Base-by-base conservation (phyloP, 35 echinoderm and acorn worm species). In the Lytechinus pictus region DNA sequence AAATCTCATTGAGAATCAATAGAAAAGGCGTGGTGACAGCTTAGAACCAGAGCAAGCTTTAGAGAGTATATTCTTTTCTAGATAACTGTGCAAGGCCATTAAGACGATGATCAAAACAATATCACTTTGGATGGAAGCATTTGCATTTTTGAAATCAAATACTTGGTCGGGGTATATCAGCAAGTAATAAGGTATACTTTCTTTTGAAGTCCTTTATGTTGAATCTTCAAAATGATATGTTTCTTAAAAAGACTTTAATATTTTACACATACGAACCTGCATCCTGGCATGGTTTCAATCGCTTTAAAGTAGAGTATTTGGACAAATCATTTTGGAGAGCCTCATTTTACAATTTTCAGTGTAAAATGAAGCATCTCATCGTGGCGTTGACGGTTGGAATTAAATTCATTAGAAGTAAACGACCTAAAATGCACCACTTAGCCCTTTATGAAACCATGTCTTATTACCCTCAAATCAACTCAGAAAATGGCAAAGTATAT, bases 341-440 rank as follows among this genome's bases (percentile, higher is more conserved):
- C 19, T 79, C 66, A 79, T 79, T 79, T 79, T 79, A 24, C 66
- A 16, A 79, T 79, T 79, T 79, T 79, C 19, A 79, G 66, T 24
- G 66, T 24, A 79, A 79, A 79, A 6, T 1, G 19, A 5, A 24
- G 66, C 66, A 27, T 16, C 66, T 79, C 66, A 16, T 24, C 66
- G 3, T 24, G 19, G 19, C 66, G 7, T 79, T 79, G 66, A 79
- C 66, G n/a, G 21, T 24, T n/a, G 19, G 66, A 16, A 24, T n/a
- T n/a, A 79, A 79, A 79, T n/a, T 79, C 66, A 79, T 79, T 79
- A 79, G 66, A 79, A 79, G 66, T 6, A 79, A 79, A 79, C 66
- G 66, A 79, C 66, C 66, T 79, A 79, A 79, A 79, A 79, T 79
- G 66, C 66, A 79, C n/a, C 66, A 79, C 66, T 79, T 24, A 79